Percentiles rank a stretch among this genome's conserved stretches.
Evolutionary conservation across 2,888 invertebrate species (phyloP).

Genomic region (Lithosia quadra): DNA sequence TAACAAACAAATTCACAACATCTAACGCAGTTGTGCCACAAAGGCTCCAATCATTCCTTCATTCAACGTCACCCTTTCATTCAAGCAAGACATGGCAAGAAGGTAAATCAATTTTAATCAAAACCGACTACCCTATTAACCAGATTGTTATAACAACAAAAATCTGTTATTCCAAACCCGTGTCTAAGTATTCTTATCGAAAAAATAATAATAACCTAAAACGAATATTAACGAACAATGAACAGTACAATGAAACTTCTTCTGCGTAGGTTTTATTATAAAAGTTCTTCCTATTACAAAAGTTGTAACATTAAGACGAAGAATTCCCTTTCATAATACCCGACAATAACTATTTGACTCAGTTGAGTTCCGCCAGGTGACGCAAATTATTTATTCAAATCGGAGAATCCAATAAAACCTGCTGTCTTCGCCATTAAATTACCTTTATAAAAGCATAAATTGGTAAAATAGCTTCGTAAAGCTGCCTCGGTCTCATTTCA

Average conservation of each 20-base stretch:
- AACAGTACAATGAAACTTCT: slow-evolving; percentile 17
- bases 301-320: slow-evolving; percentile 44
- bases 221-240: slow-evolving; percentile 11
- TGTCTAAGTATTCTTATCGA: not conserved
- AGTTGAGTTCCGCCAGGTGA: slow-evolving; percentile 32
- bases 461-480: slow-evolving; percentile 59
- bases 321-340: slow-evolving; percentile 30
- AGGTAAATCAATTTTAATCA: not conserved
- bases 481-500: slow-evolving; percentile 59
- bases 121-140: not conserved
- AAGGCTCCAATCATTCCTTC: too few relatives aligned
- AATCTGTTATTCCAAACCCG: not conserved
- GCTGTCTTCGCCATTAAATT: slow-evolving; percentile 46
- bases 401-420: slow-evolving; percentile 45
- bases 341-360: slow-evolving; percentile 43
- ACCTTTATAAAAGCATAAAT: slow-evolving; percentile 65
- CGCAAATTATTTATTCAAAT: slow-evolving; percentile 51
- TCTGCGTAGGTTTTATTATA: slow-evolving; percentile 37
- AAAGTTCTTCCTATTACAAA: slow-evolving; percentile 46
- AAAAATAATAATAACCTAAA: slow-evolving; percentile 1
- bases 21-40: not conserved
- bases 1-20: not conserved
- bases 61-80: not conserved
- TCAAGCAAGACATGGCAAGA: not conserved
- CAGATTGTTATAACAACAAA: not conserved